phyloP scores from a whole-genome alignment of 2,888 invertebrate species.

The Cristatella mucedo region DNA sequence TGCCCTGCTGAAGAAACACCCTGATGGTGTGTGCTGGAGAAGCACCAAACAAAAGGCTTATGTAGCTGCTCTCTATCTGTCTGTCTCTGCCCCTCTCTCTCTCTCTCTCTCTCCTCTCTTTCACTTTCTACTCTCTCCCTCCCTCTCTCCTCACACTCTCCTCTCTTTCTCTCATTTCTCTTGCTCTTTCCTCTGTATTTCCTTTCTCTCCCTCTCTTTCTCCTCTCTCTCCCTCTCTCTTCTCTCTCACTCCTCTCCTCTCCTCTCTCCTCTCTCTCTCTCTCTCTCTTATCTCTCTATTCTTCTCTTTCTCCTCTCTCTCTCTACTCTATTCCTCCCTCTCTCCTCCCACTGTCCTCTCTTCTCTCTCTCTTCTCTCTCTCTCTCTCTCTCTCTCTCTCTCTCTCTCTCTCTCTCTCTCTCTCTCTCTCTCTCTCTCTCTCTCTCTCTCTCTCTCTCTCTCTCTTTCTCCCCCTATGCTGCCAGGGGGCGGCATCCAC shows the following conservation, averaged over 20 bases:
- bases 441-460: conserved; percentile 10
- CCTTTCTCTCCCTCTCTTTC: background rate
- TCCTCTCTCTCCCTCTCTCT: conserved; percentile 2
- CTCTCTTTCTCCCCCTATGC: conserved; percentile 11
- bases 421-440: conserved; percentile 9
- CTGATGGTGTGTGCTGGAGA: no score
- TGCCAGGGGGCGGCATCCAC: no score
- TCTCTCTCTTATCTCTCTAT: no score
- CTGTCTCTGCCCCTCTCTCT: background rate
- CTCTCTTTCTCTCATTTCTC: background rate
- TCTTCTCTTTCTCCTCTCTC: no score
- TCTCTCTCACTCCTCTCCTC: conserved; percentile 1
- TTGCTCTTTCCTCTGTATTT: no score
- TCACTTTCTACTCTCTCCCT: background rate
- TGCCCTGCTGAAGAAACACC: no score
- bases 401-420: conserved; percentile 9
- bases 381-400: no score
- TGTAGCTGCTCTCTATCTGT: no score
- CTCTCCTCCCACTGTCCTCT: no score
- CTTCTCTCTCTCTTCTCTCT: no score
- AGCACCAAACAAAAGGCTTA: no score
- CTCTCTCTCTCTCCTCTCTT: background rate
- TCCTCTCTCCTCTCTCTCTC: background rate
- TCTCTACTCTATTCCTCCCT: no score
- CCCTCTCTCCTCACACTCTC: background rate